These are phyloP conservation scores for Diadema setosum DNA, from an alignment of 35 echinoderm and acorn worm genomes.

Conservation along the genomic window DNA sequence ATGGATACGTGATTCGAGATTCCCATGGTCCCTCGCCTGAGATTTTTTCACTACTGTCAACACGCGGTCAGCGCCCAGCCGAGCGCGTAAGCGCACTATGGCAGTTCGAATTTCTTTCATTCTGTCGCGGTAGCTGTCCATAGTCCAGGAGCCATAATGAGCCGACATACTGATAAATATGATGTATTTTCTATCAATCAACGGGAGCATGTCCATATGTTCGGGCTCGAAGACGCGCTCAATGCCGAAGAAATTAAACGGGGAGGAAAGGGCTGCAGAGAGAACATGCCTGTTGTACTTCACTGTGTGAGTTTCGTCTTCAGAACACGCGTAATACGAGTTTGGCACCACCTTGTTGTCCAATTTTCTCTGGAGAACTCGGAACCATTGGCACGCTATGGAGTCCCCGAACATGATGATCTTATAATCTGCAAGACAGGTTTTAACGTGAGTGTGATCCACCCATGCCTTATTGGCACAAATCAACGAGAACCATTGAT, in stretches of 20 bases:
- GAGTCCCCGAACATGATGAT: slow-evolving; percentile 7
- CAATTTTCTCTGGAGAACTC: neutral
- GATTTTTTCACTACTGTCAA: neutral
- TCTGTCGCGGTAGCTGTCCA: neutral
- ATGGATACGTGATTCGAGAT: neutral
- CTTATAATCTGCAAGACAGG: neutral
- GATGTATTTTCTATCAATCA: neutral
- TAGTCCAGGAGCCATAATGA: neutral
- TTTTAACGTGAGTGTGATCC: neutral
- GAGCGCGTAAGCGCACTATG: neutral
- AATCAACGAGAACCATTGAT: neutral
- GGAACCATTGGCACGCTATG: neutral
- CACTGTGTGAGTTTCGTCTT: neutral
- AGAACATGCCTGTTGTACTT: neutral
- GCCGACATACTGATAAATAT: slow-evolving; percentile 7
- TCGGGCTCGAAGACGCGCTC: neutral
- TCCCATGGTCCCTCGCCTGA: neutral
- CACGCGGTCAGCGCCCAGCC: neutral
- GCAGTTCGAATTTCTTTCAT: neutral
- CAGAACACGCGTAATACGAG: neutral
- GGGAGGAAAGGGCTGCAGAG: neutral
- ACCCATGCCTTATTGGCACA: neutral
- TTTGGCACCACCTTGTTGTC: neutral
- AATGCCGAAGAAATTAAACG: neutral
- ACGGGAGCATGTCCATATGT: neutral